A percentile compares a stretch with the other conserved stretches of the same genome.
These are phyloP conservation scores for Rallus crepitans DNA, from an alignment of 2,797 vertebrate genomes.

Conservation along the genomic window DNA sequence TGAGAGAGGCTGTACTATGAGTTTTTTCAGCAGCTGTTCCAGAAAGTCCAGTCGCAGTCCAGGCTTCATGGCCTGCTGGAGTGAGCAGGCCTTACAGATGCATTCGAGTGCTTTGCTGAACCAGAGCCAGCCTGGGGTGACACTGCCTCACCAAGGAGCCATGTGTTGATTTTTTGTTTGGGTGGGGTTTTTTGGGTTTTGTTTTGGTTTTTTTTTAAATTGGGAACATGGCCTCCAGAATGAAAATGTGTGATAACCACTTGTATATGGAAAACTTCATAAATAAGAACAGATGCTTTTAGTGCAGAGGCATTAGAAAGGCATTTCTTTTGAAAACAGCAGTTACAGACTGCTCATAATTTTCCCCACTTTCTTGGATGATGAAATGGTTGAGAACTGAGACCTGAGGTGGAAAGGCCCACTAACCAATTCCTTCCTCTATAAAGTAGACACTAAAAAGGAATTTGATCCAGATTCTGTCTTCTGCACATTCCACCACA, in stretches of 20 bases:
- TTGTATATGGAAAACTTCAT: constrained; percentile 1
- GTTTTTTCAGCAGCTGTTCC: not conserved
- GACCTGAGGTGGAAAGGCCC: not conserved
- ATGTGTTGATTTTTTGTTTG: not conserved
- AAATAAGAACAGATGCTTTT: constrained; percentile 41
- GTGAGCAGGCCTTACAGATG: not conserved
- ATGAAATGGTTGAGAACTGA: not conserved
- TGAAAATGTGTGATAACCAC: not conserved
- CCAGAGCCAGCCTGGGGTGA: not conserved
- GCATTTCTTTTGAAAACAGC: constrained; percentile 39
- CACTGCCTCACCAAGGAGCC: not conserved
- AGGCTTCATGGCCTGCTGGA: not conserved
- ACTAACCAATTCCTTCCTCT: constrained; percentile 34
- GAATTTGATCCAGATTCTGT: not conserved
- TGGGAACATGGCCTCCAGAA: not conserved
- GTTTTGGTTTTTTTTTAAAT: not conserved
- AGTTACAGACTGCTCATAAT: constrained; percentile 11
- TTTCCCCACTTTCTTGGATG: not conserved
- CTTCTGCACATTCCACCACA: not conserved
- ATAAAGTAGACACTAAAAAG: not conserved
- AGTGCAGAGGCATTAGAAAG: constrained; percentile 21
- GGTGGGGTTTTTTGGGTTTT: not conserved
- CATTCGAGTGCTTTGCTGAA: not conserved
- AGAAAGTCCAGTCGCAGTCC: not conserved
- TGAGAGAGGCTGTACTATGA: not conserved